phyloP scores from a whole-genome alignment of 1,140 invertebrate genomes.

The Aphelinus atriplicis region DNA sequence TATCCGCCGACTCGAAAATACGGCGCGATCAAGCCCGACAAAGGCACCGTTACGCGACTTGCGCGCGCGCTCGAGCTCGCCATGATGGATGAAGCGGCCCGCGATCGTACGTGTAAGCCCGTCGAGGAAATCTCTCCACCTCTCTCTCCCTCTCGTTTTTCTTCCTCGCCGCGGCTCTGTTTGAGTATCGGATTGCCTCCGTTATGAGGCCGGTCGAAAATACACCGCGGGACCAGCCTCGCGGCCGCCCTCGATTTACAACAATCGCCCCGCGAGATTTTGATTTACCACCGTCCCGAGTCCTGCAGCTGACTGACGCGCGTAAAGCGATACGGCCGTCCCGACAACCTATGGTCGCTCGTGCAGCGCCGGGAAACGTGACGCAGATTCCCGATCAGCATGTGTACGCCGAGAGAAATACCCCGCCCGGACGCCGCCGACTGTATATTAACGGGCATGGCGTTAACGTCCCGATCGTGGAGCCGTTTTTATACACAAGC shows the following conservation, averaged over 20 bases:
- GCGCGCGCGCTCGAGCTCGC: background rate
- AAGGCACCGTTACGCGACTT: conserved; percentile 13
- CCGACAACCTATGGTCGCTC: background rate
- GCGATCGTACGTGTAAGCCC: background rate
- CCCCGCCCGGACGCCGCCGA: no score
- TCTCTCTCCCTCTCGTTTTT: background rate
- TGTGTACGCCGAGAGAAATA: background rate
- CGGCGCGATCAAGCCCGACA: background rate
- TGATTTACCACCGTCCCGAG: background rate
- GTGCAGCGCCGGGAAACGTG: conserved; percentile 1
- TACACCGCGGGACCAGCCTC: no score
- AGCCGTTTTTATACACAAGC: no score
- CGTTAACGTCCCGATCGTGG: background rate
- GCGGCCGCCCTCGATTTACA: conserved; percentile 8
- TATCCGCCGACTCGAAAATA: conserved; percentile 4
- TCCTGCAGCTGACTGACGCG: background rate
- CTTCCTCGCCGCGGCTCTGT: background rate
- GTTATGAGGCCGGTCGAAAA: background rate
- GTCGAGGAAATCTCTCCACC: conserved; percentile 5
- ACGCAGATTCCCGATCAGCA: conserved; percentile 15
- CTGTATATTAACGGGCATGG: background rate
- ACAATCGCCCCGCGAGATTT: conserved; percentile 14
- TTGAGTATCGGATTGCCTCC: background rate
- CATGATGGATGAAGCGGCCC: conserved; percentile 10
- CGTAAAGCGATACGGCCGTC: background rate